Evolutionary conservation across 2,888 invertebrate genomes (phyloP).

Genomic region (Athalia rosae): DNA sequence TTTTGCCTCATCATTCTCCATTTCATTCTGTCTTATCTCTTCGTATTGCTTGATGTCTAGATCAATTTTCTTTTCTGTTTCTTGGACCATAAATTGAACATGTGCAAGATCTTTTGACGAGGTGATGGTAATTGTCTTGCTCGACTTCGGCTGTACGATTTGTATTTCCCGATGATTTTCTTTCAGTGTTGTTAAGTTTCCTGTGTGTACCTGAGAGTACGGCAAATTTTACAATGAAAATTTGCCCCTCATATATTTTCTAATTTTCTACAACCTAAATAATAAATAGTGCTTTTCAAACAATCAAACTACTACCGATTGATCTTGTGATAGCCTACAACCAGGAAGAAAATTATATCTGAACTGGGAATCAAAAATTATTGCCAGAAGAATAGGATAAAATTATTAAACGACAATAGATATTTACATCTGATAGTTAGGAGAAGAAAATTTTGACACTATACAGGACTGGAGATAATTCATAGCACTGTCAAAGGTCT

Average conservation of each 20-base stretch:
- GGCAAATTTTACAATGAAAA: constrained; percentile 60
- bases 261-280: neutral
- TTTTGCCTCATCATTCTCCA: constrained; percentile 65
- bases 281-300: constrained; percentile 8
- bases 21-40: constrained; percentile 58
- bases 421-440: neutral
- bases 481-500: neutral
- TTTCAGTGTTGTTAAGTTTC: constrained; percentile 68
- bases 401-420: neutral
- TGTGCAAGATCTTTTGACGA: constrained; percentile 67
- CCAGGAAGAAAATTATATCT: neutral
- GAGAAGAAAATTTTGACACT: neutral
- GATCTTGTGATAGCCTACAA: neutral
- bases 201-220: constrained; percentile 70
- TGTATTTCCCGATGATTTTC: constrained; percentile 68
- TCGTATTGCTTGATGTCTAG: constrained; percentile 37
- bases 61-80: constrained; percentile 62
- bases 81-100: constrained; percentile 60
- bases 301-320: constrained; percentile 7
- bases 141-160: constrained; percentile 62
- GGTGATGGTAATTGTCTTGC: constrained; percentile 60
- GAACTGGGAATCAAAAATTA: neutral
- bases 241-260: constrained; percentile 11
- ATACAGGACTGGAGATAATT: constrained; percentile 1
- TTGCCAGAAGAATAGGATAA: neutral